Base-by-base conservation (phyloP, 2,113 vertebrate genomes). In the Bostrychus sinensis region DNA sequence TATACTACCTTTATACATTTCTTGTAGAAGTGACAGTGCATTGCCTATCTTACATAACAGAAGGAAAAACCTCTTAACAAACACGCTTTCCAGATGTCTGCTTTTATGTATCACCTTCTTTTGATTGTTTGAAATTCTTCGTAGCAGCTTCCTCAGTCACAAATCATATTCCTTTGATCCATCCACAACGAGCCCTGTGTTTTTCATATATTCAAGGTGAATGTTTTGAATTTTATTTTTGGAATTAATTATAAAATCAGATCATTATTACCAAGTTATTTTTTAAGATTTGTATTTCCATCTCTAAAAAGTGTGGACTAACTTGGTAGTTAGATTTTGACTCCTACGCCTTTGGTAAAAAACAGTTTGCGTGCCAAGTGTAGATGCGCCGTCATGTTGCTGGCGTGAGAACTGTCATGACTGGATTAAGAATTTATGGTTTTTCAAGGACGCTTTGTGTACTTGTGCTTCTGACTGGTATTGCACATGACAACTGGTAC, bases 1-100 rank as follows among this genome's bases (percentile, higher is more conserved):
- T 60, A 70, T 55, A 69, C 58, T 19, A 25, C 19, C 26, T 30
- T 55, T 23, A 22, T 39, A 80, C 66, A 51, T 55, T 63, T 70
- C 22, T 25, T 60, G 34, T 57, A 72, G 9, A 73, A 60, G 48
- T 46, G 58, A 54, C 61, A 63, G 41, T 26, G 16, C 62, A 83
- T 30, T 30, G 62, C 41, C 62, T 77, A 75, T 80, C 70, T 62
- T 3, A 8, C 9, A 22, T 39, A 51, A 65, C 16, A 62, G 56
- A 57, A 45, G 25, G 32, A 43, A 43, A 51, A 16, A 53, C 26
- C 48, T 51, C 14, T 6, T 28, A n/a, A 28, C 16, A 51, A 30
- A 17, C 48, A 28, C 14, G 14, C 26, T 51, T 28, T 17, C 28
- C 6, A n/a, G 14, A 0, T 28, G 42, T 28, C 16, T 51, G n/a